Evolutionary conservation across 2,113 vertebrate species (phyloP), one percentile per base, ranked within the genome.

Genomic region (Rhea pennata): DNA sequence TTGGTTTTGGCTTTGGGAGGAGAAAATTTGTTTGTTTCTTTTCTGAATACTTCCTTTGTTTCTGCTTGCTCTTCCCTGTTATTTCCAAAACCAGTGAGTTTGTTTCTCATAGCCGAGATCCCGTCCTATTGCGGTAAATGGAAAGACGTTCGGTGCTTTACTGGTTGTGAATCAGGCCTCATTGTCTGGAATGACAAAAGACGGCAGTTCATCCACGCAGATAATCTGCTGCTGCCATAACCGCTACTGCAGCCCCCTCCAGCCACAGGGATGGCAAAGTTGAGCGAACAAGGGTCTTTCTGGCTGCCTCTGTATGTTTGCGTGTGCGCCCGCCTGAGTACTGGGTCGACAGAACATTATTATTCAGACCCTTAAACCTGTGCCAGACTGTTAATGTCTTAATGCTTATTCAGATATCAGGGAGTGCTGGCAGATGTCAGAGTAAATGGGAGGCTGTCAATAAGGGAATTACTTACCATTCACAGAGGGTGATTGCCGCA

Each of bases 341-440:
- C 12, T 31, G 27, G 94, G 87, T 85, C 93, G 90, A 79, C 93
- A 72, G 88, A 81, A 75, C 88, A 92, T 97, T 96, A 48, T 95
- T 93, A 95, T 97, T 97, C 96, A 87, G 90, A 95, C 77, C 78
- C 89, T 93, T 90, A 95, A 97, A 96, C 96, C 89, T 96, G 71
- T 92, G 94, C 97, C 96, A 97, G 96, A 84, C 93, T 96, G 95
- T 97, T 98, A 98, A 98, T 95, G 96, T 97, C 97, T 98, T 97
- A 97, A 98, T 98, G 98, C 95, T 98, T 98, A 98, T 98, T 98
- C 97, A 96, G 95, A 95, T 97, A 96, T 96, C 97, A 96, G 92
- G 81, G 96, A 97, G 93, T 67, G 92, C 95, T 97, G 97, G 96
- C 97, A 98, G 97, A 97, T 98, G 97, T 97, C 97, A 94, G 96